A percentile compares a stretch with the other conserved stretches of the same genome.
Conservation (phyloP, 1,140 invertebrate genomes). For the Phortica variegata region DNA sequence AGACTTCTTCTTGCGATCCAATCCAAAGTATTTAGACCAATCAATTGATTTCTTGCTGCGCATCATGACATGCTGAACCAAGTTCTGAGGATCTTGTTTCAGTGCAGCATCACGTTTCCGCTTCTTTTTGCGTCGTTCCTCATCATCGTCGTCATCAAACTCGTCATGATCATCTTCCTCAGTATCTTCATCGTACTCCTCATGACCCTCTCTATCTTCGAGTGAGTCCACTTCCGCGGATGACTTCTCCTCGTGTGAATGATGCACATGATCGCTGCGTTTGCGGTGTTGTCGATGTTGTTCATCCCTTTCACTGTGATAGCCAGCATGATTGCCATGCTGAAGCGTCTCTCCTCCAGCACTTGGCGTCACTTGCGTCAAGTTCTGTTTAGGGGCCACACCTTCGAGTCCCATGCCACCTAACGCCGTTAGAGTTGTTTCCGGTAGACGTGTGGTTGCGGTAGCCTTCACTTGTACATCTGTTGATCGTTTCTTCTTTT, state of each 20-base stretch:
- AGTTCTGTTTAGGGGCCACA: slow-evolving; percentile 18
- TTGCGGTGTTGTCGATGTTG: slow-evolving; percentile 43
- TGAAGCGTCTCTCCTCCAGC: slow-evolving; percentile 21
- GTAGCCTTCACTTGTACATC: slow-evolving; percentile 29
- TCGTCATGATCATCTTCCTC: slow-evolving; percentile 59
- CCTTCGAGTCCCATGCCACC: slow-evolving; percentile 40
- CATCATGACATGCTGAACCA: slow-evolving; percentile 32
- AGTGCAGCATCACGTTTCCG: slow-evolving; percentile 32
- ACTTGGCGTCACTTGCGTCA: slow-evolving; percentile 8
- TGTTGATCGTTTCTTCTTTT: slow-evolving; percentile 60
- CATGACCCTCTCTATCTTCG: slow-evolving; percentile 56
- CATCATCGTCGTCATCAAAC: slow-evolving; percentile 58
- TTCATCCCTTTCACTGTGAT: slow-evolving; percentile 20
- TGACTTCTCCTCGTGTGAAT: slow-evolving; percentile 32
- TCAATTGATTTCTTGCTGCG: slow-evolving; percentile 74
- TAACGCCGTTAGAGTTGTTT: slow-evolving; percentile 28
- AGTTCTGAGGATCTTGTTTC: slow-evolving; percentile 29
- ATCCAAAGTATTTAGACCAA: slow-evolving; percentile 82
- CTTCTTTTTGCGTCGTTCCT: slow-evolving; percentile 50
- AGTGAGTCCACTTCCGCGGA: slow-evolving; percentile 55
- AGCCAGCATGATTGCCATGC: slow-evolving; percentile 30
- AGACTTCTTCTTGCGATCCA: slow-evolving; percentile 74
- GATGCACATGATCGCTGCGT: slow-evolving; percentile 47
- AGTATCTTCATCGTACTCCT: slow-evolving; percentile 56
- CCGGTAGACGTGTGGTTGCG: slow-evolving; percentile 36